Evolutionary conservation across 2,888 invertebrate genomes (phyloP).

Genomic region (Drosophila percnosoma): DNA sequence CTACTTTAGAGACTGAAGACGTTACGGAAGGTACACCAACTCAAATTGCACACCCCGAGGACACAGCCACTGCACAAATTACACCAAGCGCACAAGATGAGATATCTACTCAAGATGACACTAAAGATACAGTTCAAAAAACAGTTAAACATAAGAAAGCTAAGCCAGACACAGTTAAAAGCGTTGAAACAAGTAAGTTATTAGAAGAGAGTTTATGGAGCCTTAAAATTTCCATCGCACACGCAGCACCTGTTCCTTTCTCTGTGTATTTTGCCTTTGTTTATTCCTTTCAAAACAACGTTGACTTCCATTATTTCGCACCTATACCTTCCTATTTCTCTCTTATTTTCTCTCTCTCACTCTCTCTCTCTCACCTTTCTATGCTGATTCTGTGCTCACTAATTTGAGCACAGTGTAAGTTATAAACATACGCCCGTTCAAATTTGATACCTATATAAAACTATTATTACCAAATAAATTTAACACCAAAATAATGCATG

Average conservation of each 20-base stretch:
- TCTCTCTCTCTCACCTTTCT: slow-evolving; percentile 16
- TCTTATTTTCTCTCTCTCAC: slow-evolving; percentile 36
- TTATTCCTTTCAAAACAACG: slow-evolving; percentile 52
- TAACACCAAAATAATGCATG: slow-evolving; percentile 30
- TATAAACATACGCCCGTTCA: slow-evolving; percentile 12
- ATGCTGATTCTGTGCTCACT: slow-evolving; percentile 24
- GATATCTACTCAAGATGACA: slow-evolving; percentile 81
- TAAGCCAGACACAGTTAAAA: slow-evolving; percentile 79
- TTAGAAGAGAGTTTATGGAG: slow-evolving; percentile 68
- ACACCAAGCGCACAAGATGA: slow-evolving; percentile 83
- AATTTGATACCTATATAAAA: slow-evolving; percentile 19
- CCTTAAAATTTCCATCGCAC: slow-evolving; percentile 55
- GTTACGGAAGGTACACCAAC: slow-evolving; percentile 63
- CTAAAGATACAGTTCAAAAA: slow-evolving; percentile 84
- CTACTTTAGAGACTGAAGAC: slow-evolving; percentile 60
- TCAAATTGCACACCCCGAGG: slow-evolving; percentile 80
- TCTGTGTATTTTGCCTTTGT: slow-evolving; percentile 66
- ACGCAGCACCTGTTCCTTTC: slow-evolving; percentile 60
- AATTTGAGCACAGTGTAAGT: slow-evolving; percentile 27
- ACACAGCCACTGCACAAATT: slow-evolving; percentile 85
- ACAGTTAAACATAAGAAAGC: slow-evolving; percentile 84
- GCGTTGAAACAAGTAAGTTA: slow-evolving; percentile 85
- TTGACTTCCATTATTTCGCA: slow-evolving; percentile 57
- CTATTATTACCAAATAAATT: slow-evolving; percentile 26
- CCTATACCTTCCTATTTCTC: slow-evolving; percentile 40